Conservation (phyloP, 2,797 vertebrate species). For the Sternotherus odoratus region DNA sequence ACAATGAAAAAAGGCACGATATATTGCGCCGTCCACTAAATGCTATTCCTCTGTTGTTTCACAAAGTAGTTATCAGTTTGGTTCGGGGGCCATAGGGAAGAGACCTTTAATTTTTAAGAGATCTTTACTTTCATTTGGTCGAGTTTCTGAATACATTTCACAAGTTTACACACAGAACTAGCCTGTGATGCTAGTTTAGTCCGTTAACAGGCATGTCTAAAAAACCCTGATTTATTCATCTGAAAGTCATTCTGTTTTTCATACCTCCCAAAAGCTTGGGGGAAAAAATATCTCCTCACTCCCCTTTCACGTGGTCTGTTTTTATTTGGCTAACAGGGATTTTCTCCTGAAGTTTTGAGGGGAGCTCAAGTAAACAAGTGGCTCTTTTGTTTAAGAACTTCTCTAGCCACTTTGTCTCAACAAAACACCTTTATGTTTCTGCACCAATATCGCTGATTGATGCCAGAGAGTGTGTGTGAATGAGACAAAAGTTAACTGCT, state of each 20-base stretch:
- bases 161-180: neutral
- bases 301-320: neutral
- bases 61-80: neutral
- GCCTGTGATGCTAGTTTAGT: neutral
- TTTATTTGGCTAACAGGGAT: slow-evolving; percentile 18
- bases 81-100: neutral
- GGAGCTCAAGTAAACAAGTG: slow-evolving; percentile 10
- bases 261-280: neutral
- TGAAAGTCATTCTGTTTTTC: neutral
- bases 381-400: slow-evolving; percentile 16
- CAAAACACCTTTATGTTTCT: slow-evolving; percentile 47
- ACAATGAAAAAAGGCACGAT: neutral
- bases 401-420: neutral
- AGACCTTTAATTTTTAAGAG: neutral
- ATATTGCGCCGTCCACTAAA: slow-evolving; percentile 28
- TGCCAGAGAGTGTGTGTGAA: slow-evolving; percentile 38
- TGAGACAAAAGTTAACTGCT: slow-evolving; percentile 52
- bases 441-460: slow-evolving; percentile 13
- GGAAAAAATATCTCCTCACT: neutral
- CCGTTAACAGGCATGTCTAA: neutral
- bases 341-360: neutral
- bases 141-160: neutral
- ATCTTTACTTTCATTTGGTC: neutral
- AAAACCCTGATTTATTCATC: neutral
- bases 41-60: neutral